Conservation (phyloP, 2,888 invertebrate genomes). For the Itoplectis maculator region DNA sequence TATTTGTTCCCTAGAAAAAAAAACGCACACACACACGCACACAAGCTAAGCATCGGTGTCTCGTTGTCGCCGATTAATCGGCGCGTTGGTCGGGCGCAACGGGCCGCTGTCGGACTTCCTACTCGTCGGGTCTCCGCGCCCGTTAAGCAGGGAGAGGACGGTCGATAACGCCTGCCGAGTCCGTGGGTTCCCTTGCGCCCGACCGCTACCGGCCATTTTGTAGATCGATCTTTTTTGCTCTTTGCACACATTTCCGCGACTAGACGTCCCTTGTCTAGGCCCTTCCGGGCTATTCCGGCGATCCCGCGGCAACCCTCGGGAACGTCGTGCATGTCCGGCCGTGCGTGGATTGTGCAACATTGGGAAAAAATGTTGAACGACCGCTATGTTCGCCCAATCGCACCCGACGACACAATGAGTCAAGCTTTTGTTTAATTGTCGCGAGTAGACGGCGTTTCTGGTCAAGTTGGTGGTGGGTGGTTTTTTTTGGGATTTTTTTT, state of each 20-base stretch:
- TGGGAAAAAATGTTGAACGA: constrained; percentile 2
- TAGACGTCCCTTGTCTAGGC: not conserved
- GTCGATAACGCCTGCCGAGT: constrained; percentile 74
- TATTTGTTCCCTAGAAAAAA: constrained; percentile 6
- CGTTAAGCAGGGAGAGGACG: constrained; percentile 6
- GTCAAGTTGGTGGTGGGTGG: not conserved
- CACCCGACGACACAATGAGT: constrained; percentile 20
- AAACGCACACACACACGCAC: too few species aligned
- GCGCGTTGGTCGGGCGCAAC: not conserved
- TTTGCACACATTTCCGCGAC: not conserved
- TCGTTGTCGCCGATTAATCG: not conserved
- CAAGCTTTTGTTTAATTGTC: constrained; percentile 4
- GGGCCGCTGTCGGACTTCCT: not conserved
- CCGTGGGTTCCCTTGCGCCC: constrained; percentile 53
- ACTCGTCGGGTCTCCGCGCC: not conserved
- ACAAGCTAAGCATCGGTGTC: too few species aligned
- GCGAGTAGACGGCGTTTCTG: not conserved
- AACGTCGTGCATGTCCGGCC: not conserved
- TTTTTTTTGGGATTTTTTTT: not conserved
- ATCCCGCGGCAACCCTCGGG: not conserved
- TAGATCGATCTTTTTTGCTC: constrained; percentile 66
- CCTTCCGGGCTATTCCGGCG: not conserved
- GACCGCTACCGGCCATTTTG: constrained; percentile 74
- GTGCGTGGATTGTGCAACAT: not conserved
- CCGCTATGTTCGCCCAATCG: not conserved